Percentiles rank a stretch among this genome's conserved stretches.
Conservation (phyloP, 2,797 vertebrate species). For the Aldrovandia affinis region DNA sequence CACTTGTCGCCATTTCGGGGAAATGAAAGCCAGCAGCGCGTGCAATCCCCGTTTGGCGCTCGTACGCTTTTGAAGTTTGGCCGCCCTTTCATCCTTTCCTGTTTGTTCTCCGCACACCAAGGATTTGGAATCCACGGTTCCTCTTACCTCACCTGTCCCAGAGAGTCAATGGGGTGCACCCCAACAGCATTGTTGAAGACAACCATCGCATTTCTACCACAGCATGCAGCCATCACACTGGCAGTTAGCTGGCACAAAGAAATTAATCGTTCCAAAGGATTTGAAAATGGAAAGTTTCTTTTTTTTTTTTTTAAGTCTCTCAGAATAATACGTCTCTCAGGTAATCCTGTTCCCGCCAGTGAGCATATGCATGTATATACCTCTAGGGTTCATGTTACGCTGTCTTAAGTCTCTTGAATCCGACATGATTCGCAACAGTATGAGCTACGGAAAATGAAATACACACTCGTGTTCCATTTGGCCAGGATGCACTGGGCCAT, state of each 20-base stretch:
- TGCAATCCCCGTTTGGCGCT: background rate
- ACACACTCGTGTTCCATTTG: background rate
- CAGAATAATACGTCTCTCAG: background rate
- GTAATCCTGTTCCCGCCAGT: background rate
- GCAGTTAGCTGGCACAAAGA: background rate
- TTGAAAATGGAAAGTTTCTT: background rate
- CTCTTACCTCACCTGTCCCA: background rate
- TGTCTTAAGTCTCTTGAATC: background rate
- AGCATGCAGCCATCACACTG: background rate
- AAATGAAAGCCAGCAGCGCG: constrained; percentile 20
- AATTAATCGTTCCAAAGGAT: background rate
- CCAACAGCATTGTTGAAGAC: background rate
- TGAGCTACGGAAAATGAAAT: background rate
- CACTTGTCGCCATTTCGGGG: constrained; percentile 23
- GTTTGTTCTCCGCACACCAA: background rate
- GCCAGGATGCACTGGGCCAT: background rate
- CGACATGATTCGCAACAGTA: background rate
- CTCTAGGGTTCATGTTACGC: background rate
- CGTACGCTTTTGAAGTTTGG: constrained; percentile 21
- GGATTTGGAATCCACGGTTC: constrained; percentile 5
- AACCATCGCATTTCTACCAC: constrained; percentile 8
- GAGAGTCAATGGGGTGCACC: constrained; percentile 1
- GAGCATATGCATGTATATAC: background rate
- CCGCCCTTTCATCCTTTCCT: constrained; percentile 23
- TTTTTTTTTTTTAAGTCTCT: background rate